Evolutionary conservation across 2,113 vertebrate genomes (phyloP), one percentile per base, ranked within the genome.

Genomic region (Neolamprologus hecqui): DNA sequence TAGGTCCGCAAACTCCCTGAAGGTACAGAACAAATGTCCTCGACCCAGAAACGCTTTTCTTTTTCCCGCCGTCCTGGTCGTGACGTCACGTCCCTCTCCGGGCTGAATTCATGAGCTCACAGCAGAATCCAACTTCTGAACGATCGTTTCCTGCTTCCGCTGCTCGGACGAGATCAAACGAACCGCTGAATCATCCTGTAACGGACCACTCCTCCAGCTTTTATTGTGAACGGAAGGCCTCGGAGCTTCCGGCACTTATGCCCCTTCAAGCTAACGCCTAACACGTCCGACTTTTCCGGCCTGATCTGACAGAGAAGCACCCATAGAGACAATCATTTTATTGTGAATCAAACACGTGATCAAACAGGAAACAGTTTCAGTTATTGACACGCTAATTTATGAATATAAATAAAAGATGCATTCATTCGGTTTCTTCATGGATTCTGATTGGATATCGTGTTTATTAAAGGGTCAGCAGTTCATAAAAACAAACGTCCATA

Each of bases 211-310:
- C 14, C 40, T 19, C 42, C 42, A 12, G 73, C 23, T 79, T 73
- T 92, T 90, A 85, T 81, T 84, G 49, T 90, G 86, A 88, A 92
- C 9, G 37, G 5, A 28, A 6, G 9, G 6, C 3, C 8, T 12
- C 11, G 0, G 1, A 9, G 9, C 14, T 73, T 83, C 84, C 42
- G 12, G 65, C 31, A 11, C 28, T 51, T 0, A n/a, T 12, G 42
- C 4, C 23, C 2, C 23, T 75, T 31, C 42, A 28, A 26, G 21
- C 21, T 45, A 26, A 73, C 9, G 40, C 23, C 40, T 19, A 82
- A 73, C 21, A 19, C 13, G 19, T 42, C 40, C 1, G 4, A 79
- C 35, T 4, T 85, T 86, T 92, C 68, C 65, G 8, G 49, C 53
- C n/a, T 37, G 8, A 9, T 17, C 3, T 9, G 3, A 47, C 0